These are phyloP conservation scores for Isotomurus palustris DNA, from an alignment of 2,888 invertebrate species.

Conservation along the genomic window DNA sequence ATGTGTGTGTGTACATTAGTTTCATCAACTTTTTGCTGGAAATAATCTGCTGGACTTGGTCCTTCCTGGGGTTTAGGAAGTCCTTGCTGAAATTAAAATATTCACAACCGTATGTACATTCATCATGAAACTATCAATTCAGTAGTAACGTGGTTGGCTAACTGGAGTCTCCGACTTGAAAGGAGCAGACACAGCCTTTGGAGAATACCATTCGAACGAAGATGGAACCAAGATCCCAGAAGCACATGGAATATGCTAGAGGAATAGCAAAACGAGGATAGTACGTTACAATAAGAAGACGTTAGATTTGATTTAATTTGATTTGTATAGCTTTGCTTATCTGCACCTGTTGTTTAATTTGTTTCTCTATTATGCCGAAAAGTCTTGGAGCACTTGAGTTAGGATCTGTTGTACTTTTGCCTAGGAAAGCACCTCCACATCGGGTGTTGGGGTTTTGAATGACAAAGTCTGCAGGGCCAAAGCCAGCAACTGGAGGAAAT, in stretches of 20 bases:
- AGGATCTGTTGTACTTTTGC: conserved; percentile 18
- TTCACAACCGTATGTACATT: too few relatives aligned
- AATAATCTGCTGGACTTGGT: conserved; percentile 30
- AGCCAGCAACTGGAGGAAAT: conserved; percentile 23
- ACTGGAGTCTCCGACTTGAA: conserved; percentile 33
- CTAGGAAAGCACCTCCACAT: conserved; percentile 32
- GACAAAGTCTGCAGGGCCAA: conserved; percentile 35
- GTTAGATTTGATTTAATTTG: neutral
- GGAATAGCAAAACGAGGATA: neutral
- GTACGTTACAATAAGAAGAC: conserved; percentile 1
- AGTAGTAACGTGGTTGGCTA: neutral
- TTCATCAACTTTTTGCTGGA: conserved; percentile 14
- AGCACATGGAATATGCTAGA: conserved; percentile 13
- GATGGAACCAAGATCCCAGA: conserved; percentile 13
- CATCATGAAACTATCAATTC: too few relatives aligned
- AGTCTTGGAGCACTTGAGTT: conserved; percentile 27
- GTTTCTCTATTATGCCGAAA: conserved; percentile 29
- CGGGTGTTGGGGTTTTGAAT: neutral
- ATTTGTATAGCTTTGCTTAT: neutral
- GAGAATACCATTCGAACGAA: conserved; percentile 19
- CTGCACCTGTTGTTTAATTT: conserved; percentile 13
- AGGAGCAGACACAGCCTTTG: conserved; percentile 37
- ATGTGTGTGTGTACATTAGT: conserved; percentile 21
- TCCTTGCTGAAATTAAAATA: conserved; percentile 6
- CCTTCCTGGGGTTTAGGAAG: conserved; percentile 1